A percentile compares a stretch with the other conserved stretches of the same genome.
Conservation (phyloP, 2,113 vertebrate species). For the Petrocephalus zakoni region DNA sequence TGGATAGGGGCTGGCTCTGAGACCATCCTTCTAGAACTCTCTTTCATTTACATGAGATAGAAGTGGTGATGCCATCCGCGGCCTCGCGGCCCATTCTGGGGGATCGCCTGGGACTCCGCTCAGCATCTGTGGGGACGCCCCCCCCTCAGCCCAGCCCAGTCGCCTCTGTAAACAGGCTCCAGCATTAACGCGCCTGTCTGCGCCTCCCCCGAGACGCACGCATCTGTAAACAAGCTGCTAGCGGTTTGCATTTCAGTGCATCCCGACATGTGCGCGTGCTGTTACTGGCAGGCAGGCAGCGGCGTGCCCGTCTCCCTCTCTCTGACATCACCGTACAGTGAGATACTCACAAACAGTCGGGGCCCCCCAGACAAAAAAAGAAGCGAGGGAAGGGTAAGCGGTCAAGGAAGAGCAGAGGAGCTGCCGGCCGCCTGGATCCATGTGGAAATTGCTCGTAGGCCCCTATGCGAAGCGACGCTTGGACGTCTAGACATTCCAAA, state of each 20-base stretch:
- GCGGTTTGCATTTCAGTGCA: neutral
- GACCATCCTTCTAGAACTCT: neutral
- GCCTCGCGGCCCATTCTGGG: too few species aligned
- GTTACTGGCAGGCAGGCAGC: neutral
- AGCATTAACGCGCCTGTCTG: neutral
- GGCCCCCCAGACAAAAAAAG: neutral
- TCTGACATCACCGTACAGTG: neutral
- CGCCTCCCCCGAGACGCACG: neutral
- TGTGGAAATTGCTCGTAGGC: neutral
- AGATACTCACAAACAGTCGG: neutral
- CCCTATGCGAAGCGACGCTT: neutral
- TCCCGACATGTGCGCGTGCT: neutral
- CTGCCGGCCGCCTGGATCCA: neutral
- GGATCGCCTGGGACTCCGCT: neutral
- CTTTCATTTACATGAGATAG: neutral
- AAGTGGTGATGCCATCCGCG: neutral
- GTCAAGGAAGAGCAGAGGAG: neutral
- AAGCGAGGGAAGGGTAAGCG: neutral
- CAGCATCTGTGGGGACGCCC: neutral
- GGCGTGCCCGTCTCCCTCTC: neutral
- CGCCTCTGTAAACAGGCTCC: neutral
- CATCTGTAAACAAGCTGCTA: constrained; percentile 1
- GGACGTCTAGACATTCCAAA: neutral
- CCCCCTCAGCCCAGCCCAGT: neutral
- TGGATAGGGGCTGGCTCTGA: neutral